phyloP scores from a whole-genome alignment of 1,140 invertebrate genomes.

The Drosophila lowei region DNA sequence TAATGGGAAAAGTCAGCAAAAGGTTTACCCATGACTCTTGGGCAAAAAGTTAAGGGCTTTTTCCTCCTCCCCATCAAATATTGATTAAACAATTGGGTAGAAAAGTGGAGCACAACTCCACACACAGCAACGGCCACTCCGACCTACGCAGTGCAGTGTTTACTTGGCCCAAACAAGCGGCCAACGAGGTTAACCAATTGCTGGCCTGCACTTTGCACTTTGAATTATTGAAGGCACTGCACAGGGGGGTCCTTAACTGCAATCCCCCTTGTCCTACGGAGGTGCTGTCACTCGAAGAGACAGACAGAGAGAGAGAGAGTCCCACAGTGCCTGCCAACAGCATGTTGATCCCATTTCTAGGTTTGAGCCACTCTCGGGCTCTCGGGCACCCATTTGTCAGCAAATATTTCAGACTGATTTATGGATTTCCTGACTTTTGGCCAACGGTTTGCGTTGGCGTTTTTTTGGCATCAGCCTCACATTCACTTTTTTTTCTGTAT shows the following conservation, averaged over 20 bases:
- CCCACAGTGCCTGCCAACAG: no score
- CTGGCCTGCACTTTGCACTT: slow-evolving; percentile 55
- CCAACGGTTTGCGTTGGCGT: slow-evolving; percentile 45
- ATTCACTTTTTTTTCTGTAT: slow-evolving; percentile 58
- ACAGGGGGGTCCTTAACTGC: no score
- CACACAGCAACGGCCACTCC: neutral
- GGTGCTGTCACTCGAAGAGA: no score
- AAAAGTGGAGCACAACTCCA: slow-evolving; percentile 30
- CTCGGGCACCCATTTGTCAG: slow-evolving; percentile 33
- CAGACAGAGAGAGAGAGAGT: no score
- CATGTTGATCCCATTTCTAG: slow-evolving; percentile 16
- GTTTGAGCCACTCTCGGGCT: slow-evolving; percentile 25
- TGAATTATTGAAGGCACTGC: slow-evolving; percentile 64
- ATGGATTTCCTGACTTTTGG: slow-evolving; percentile 33
- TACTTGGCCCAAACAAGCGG: slow-evolving; percentile 64
- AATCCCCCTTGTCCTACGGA: no score
- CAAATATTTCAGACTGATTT: slow-evolving; percentile 39
- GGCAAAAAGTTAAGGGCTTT: neutral
- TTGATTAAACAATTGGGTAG: slow-evolving; percentile 40
- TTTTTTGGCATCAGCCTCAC: slow-evolving; percentile 44
- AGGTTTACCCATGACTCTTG: slow-evolving; percentile 3
- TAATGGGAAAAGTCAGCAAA: slow-evolving; percentile 13
- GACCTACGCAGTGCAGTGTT: slow-evolving; percentile 53
- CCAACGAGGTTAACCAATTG: slow-evolving; percentile 47
- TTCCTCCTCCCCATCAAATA: slow-evolving; percentile 19